phyloP scores from a whole-genome alignment of 2,888 invertebrate genomes.

The Euphydryas editha region DNA sequence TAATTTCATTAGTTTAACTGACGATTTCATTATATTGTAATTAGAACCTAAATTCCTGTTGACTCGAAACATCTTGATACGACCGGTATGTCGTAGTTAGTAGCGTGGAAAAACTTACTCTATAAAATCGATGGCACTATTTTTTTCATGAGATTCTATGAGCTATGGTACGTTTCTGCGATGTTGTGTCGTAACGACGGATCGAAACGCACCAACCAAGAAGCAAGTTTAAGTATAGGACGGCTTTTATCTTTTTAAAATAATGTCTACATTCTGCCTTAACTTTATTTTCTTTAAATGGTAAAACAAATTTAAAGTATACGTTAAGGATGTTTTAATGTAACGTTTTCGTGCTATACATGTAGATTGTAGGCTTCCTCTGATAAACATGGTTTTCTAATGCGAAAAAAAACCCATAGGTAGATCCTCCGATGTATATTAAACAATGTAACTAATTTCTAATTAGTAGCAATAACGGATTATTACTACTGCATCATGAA shows the following conservation, averaged over 20 bases:
- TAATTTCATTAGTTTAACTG: conserved; percentile 2
- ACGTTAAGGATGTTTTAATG: no score
- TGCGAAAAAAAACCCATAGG: no score
- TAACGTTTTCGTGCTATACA: no score
- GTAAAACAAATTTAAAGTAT: neutral
- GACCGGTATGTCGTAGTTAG: conserved; percentile 57
- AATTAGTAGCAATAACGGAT: neutral
- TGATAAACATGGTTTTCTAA: no score
- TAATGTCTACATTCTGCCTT: neutral
- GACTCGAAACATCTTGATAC: conserved; percentile 57
- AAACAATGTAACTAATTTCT: no score
- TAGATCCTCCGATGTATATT: no score
- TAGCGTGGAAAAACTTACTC: conserved; percentile 62
- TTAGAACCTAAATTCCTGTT: conserved; percentile 65
- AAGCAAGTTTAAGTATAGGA: neutral
- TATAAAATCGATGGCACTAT: conserved; percentile 60
- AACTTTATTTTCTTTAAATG: neutral
- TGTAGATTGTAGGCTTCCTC: no score
- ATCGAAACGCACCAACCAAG: conserved; percentile 6
- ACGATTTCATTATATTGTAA: conserved; percentile 67
- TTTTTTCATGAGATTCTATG: conserved; percentile 61
- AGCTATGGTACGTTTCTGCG: conserved; percentile 56
- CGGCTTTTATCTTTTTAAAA: neutral
- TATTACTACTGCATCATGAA: conserved; percentile 9
- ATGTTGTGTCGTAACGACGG: conserved; percentile 60